A percentile compares a stretch with the other conserved stretches of the same genome.
Evolutionary conservation across 2,797 vertebrate genomes (phyloP).

Genomic region (Poecilia gillii): DNA sequence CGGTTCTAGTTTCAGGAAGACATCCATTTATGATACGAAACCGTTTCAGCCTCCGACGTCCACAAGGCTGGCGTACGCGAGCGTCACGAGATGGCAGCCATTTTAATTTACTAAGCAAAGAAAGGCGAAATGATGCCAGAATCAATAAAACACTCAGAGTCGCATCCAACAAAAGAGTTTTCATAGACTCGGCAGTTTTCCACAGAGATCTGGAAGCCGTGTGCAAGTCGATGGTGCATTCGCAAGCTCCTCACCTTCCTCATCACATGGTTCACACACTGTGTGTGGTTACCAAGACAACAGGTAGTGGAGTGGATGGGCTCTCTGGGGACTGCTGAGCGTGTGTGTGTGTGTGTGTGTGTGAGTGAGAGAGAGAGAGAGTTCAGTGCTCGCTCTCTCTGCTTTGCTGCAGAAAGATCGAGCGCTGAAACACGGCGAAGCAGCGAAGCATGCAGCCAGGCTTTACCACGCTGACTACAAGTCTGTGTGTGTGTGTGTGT

Average conservation of each 20-base stretch:
- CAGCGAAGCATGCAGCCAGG: constrained; percentile 63
- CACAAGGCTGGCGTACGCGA: background rate
- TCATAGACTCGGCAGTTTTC: constrained; percentile 37
- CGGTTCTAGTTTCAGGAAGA: background rate
- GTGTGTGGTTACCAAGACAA: constrained; percentile 85
- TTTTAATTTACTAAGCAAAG: constrained; percentile 61
- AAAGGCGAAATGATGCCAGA: constrained; percentile 29
- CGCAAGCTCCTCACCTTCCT: constrained; percentile 75
- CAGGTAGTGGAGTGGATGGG: constrained; percentile 81
- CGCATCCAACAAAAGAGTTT: constrained; percentile 18
- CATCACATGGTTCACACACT: constrained; percentile 81
- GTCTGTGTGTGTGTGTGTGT: constrained; percentile 33
- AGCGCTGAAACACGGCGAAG: constrained; percentile 53
- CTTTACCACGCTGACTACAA: constrained; percentile 48
- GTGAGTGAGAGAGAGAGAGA: constrained; percentile 36
- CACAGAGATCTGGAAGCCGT: constrained; percentile 40
- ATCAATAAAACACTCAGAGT: constrained; percentile 27
- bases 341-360: constrained; percentile 22
- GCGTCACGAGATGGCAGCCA: constrained; percentile 57
- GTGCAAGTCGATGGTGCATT: constrained; percentile 67
- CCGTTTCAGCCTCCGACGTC: constrained; percentile 27
- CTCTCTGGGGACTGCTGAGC: constrained; percentile 67
- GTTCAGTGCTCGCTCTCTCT: constrained; percentile 47
- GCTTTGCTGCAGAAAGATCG: constrained; percentile 66
- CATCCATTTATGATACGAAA: constrained; percentile 37